phyloP scores from a whole-genome alignment of 2,888 invertebrate genomes.

The Leptinotarsa tumamoca region DNA sequence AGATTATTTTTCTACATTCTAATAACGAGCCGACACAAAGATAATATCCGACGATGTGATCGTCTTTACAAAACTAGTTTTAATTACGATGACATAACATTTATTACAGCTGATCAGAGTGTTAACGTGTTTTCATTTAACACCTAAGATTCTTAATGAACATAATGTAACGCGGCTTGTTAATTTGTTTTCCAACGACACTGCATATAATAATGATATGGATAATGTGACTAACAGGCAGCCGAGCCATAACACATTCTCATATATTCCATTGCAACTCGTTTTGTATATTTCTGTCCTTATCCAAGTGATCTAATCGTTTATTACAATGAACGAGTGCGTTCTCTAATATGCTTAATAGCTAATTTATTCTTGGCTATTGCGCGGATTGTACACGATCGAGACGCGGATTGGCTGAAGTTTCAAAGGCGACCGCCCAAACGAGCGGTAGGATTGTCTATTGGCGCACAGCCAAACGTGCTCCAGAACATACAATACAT shows the following conservation, averaged over 20 bases:
- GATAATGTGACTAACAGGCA: conserved; percentile 22
- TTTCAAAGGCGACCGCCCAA: conserved; percentile 34
- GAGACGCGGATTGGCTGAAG: conserved; percentile 32
- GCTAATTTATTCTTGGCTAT: conserved; percentile 36
- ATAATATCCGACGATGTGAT: neutral
- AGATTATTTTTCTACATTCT: no score
- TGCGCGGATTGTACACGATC: conserved; percentile 41
- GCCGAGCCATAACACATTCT: conserved; percentile 20
- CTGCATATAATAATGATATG: conserved; percentile 24
- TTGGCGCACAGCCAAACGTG: conserved; percentile 37
- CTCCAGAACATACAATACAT: conserved; percentile 37
- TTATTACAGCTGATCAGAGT: neutral
- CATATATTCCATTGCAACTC: conserved; percentile 29
- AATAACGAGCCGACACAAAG: neutral
- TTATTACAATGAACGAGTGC: conserved; percentile 34
- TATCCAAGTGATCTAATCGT: conserved; percentile 39
- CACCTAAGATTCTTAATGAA: neutral
- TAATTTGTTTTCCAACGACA: neutral
- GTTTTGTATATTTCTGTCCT: conserved; percentile 30
- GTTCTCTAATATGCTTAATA: conserved; percentile 35
- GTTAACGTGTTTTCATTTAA: neutral
- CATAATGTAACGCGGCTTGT: neutral
- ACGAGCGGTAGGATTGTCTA: conserved; percentile 30
- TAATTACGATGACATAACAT: neutral
- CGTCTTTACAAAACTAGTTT: neutral